Base-by-base conservation (phyloP, 2,888 invertebrate genomes). In the Molorchus minor region DNA sequence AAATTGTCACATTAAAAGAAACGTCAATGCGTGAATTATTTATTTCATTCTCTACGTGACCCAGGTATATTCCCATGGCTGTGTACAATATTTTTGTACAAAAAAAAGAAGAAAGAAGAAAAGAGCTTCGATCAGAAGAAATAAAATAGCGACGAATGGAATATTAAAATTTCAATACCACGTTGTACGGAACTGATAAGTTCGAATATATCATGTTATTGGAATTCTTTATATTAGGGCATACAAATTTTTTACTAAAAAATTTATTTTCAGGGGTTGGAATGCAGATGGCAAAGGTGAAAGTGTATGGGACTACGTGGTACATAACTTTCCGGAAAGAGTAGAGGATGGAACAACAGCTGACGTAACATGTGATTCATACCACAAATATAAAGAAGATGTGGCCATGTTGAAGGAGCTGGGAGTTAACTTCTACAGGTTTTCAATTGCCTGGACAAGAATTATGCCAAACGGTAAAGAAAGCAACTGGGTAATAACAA, bases 351-450 rank as follows among this genome's bases (percentile, higher is more conserved):
- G 82, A 2, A 80, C 83, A 0, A 88, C 84, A 56, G 89, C 85
- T 0, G 88, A 90, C 70, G 78, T 87, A 0, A 85, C 89, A 0
- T 86, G 86, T 54, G 87, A 90, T 75, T 88, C 88, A 19, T 90
- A 89, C 76, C 85, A 88, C 76, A 83, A 81, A 68, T 86, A 84
- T 74, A 82, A 82, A 68, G 84, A 86, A 38, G 91, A 91, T 68
- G 84, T 89, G 0, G 71, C 77, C 17, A 73, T 88, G 38, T 70
- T 90, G 56, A 83, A 82, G 57, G 74, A 83, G 17, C 76, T 89
- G 0, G 87, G 87, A 0, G 84, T 85, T 2, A 68, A 80, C 46
- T 82, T 82, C 72, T 88, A 88, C 75, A 79, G 87, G 61, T 67
- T 71, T 56, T 70, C 71, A 1, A 21, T 74, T 44, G 66, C 76